phyloP scores from a whole-genome alignment of 2,113 vertebrate genomes.

The Lampris megalopsis region DNA sequence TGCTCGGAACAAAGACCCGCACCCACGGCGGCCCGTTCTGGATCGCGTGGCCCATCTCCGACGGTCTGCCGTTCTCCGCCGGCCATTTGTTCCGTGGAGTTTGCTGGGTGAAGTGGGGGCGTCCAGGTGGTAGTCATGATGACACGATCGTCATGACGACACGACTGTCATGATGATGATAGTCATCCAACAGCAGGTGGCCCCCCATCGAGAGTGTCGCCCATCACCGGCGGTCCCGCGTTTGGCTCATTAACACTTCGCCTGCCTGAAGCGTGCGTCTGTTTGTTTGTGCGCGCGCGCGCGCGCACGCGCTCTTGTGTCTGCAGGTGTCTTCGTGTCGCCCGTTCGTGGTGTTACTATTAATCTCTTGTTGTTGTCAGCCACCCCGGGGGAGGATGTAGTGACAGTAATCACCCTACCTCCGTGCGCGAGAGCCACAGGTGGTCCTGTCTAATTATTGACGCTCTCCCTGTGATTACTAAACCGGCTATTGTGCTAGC shows the following conservation, averaged over 20 bases:
- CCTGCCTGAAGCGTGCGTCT: constrained; percentile 25
- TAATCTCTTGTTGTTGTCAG: constrained; percentile 68
- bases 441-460: constrained; percentile 77
- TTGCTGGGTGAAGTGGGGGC: no score
- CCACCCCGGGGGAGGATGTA: constrained; percentile 68
- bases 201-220: background rate
- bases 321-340: constrained; percentile 33
- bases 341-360: constrained; percentile 46
- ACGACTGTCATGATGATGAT: background rate
- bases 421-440: constrained; percentile 67
- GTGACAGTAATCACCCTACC: constrained; percentile 74
- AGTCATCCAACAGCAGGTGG: constrained; percentile 16
- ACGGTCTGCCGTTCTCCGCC: no score
- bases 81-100: no score
- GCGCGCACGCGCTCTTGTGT: constrained; percentile 16
- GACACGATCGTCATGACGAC: no score
- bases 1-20: no score
- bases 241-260: constrained; percentile 31
- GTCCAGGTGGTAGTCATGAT: no score
- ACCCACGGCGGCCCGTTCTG: no score
- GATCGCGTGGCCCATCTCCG: no score
- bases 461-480: constrained; percentile 41
- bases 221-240: constrained; percentile 5
- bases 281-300: constrained; percentile 7
- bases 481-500: constrained; percentile 21